Base-by-base conservation (phyloP, 2,797 vertebrate species). In the Rachycentron canadum region DNA sequence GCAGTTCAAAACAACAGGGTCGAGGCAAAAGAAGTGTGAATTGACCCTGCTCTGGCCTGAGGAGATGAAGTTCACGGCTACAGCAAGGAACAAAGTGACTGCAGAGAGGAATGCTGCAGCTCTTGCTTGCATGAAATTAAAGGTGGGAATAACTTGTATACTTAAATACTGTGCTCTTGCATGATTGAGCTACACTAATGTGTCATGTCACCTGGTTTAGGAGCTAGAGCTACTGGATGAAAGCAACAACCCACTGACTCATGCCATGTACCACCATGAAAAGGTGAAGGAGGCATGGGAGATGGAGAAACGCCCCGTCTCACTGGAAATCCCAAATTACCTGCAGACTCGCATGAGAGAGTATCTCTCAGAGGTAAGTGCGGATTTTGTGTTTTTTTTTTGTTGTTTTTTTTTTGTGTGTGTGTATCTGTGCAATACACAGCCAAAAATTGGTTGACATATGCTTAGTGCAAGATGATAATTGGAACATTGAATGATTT, bases 71-170 rank as follows among this genome's bases (percentile, higher is more conserved):
- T 98, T 99, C n/a, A 94, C 89, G 0, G 96, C 96, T 40, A 94
- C 92, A 26, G 96, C 96, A 0, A 92, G 84, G 2, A 96, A 92
- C 58, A 95, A 96, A 84, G 78, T 92, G 17, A 93, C 94, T 13
- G 98, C 97, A 0, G 97, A 99, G 87, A 96, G 87, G 65, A 95
- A 91, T 74, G 97, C 96, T 0, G 96, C 98, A 0, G 98, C 97
- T 0, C 90, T 99, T 47, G 98, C 97, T 71, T 99, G 98, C 74
- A 92, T 97, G 93, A 97, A 95, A 78, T 89, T 99, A 2, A 99
- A 99, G 96, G 97, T 97, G 60, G 84, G 89, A 26, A 6, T 12
- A 0, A 3, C 4, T 73, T 45, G n/a, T n/a, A n/a, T 40, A 0
- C 0, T 25, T 12, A 41, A 9, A 6, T 11, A 1, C 4, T 25